Conservation (phyloP, 2,888 invertebrate species). For the Allophyes oxyacanthae region DNA sequence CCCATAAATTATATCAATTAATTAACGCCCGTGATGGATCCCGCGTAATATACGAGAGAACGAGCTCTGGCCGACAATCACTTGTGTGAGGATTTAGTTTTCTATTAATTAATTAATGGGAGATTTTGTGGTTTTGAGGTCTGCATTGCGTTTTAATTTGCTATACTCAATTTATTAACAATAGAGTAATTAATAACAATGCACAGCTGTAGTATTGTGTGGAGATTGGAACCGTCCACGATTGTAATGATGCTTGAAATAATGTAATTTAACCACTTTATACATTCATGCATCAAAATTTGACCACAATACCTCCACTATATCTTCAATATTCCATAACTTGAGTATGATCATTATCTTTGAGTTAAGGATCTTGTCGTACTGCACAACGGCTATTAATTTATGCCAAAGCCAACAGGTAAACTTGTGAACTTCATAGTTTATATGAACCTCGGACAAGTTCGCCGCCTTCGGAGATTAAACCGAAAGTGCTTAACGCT, state of each 20-base stretch:
- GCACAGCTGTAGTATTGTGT: too few species aligned
- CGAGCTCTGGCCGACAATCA: constrained; percentile 6
- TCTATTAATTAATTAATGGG: too few species aligned
- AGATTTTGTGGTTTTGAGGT: too few species aligned
- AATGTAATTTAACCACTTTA: constrained; percentile 1
- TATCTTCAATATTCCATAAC: constrained; percentile 26
- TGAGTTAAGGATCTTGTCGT: constrained; percentile 16
- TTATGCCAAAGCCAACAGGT: constrained; percentile 45
- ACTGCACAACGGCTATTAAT: constrained; percentile 34
- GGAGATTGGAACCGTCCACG: too few species aligned
- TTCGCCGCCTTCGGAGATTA: constrained; percentile 49
- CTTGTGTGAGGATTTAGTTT: background rate
- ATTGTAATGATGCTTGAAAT: too few species aligned
- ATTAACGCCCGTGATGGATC: constrained; percentile 60
- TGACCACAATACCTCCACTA: constrained; percentile 4
- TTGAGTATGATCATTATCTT: constrained; percentile 31
- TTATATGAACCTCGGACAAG: constrained; percentile 20
- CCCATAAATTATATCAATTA: constrained; percentile 67
- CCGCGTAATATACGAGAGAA: constrained; percentile 7
- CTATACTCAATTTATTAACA: too few species aligned
- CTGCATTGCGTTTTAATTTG: too few species aligned
- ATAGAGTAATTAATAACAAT: too few species aligned
- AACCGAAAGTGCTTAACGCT: constrained; percentile 55
- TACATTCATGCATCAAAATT: constrained; percentile 5
- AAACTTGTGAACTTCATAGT: constrained; percentile 41